Conservation (phyloP, 2,797 vertebrate genomes). For the Siniperca undulata region DNA sequence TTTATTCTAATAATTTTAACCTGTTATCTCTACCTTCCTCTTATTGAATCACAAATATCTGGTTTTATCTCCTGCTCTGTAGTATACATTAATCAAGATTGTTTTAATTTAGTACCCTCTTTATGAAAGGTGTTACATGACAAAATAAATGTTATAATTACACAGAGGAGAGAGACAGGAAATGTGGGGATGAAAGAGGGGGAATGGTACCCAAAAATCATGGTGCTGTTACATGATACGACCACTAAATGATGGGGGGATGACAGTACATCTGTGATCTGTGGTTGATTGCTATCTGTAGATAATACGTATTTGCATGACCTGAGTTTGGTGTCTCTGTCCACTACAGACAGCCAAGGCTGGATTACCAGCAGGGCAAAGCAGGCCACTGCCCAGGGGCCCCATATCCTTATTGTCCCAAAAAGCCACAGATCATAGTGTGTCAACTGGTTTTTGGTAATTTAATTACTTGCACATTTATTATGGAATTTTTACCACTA, state of each 20-base stretch:
- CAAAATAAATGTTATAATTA: background rate
- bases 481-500: no score
- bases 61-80: background rate
- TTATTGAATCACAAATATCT: background rate
- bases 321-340: no score
- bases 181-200: background rate
- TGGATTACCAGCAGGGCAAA: no score
- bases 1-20: background rate
- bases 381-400: no score
- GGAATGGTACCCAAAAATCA: background rate
- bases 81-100: background rate
- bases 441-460: no score
- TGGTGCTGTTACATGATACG: background rate
- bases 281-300: background rate
- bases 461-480: no score
- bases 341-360: background rate
- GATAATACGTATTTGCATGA: background rate
- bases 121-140: background rate
- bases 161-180: background rate
- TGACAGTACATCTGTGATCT: background rate
- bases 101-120: background rate
- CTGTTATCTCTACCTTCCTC: background rate
- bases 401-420: no score
- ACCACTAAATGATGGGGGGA: background rate
- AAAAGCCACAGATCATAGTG: no score